phyloP scores from a whole-genome alignment of 2,797 vertebrate species.

The Ibycter americanus region DNA sequence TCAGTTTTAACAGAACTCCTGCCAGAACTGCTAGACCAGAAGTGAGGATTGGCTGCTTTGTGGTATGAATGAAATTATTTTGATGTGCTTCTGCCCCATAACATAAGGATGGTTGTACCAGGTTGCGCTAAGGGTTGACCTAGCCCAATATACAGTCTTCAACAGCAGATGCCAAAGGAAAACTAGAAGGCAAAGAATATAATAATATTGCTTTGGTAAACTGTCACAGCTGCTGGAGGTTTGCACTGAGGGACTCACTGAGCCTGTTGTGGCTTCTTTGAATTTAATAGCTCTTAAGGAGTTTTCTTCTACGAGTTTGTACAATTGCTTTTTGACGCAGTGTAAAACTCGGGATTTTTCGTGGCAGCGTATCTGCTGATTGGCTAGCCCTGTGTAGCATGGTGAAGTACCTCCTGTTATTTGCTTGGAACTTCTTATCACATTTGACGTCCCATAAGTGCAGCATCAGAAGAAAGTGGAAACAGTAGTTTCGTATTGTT shows the following conservation, averaged over 20 bases:
- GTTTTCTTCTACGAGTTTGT: background rate
- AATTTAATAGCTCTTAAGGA: background rate
- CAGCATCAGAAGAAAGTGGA: background rate
- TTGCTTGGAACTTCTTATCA: background rate
- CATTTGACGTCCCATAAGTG: background rate
- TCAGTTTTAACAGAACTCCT: conserved; percentile 42
- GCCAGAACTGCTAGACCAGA: background rate
- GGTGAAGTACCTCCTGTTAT: background rate
- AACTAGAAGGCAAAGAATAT: background rate
- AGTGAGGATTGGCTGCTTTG: background rate
- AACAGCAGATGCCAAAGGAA: background rate
- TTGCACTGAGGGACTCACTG: background rate
- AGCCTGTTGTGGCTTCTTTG: background rate
- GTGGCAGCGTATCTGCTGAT: background rate
- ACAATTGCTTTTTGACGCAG: background rate
- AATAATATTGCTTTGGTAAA: background rate
- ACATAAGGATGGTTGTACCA: background rate
- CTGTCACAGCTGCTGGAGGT: background rate
- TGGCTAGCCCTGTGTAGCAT: background rate
- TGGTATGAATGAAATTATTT: conserved; percentile 12
- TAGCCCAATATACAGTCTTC: background rate
- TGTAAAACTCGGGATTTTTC: background rate
- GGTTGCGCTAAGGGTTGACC: background rate
- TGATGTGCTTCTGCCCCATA: background rate
- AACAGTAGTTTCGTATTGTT: background rate